A percentile compares a stretch with the other conserved stretches of the same genome.
Evolutionary conservation across 2,888 invertebrate genomes (phyloP).

Genomic region (Muscina levida): DNA sequence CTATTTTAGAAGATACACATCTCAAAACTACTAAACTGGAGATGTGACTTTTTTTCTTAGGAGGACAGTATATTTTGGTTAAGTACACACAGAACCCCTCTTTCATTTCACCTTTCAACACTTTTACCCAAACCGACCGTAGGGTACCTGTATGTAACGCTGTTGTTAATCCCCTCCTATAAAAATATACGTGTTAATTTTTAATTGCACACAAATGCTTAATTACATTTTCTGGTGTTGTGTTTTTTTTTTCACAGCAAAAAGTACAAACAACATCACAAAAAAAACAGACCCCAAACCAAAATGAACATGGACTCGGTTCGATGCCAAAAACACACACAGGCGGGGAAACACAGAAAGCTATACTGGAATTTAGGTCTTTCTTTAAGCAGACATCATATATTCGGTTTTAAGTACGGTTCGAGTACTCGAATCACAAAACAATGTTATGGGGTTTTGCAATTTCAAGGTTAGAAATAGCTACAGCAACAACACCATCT

Average conservation of each 20-base stretch:
- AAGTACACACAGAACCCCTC: no score
- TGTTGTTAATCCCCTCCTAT: no score
- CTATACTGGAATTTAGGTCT: conserved; percentile 41
- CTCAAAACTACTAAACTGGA: no score
- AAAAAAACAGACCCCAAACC: background rate
- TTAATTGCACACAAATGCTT: conserved; percentile 41
- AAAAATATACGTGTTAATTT: background rate
- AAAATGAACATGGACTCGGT: background rate
- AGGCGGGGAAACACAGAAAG: background rate
- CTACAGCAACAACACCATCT: conserved; percentile 15
- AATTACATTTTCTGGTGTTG: conserved; percentile 30
- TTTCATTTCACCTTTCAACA: no score
- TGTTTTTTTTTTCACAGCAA: background rate
- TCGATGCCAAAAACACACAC: background rate
- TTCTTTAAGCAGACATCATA: conserved; percentile 34
- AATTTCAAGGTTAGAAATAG: conserved; percentile 56
- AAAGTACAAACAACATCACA: conserved; percentile 19
- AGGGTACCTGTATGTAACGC: no score
- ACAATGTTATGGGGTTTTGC: conserved; percentile 59
- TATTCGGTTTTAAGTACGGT: background rate
- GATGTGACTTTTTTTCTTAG: no score
- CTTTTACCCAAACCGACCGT: no score
- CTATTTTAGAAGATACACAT: no score
- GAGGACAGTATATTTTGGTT: no score
- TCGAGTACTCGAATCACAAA: conserved; percentile 10